Conservation (phyloP, 1,140 invertebrate genomes). For the Lepidurus apus region DNA sequence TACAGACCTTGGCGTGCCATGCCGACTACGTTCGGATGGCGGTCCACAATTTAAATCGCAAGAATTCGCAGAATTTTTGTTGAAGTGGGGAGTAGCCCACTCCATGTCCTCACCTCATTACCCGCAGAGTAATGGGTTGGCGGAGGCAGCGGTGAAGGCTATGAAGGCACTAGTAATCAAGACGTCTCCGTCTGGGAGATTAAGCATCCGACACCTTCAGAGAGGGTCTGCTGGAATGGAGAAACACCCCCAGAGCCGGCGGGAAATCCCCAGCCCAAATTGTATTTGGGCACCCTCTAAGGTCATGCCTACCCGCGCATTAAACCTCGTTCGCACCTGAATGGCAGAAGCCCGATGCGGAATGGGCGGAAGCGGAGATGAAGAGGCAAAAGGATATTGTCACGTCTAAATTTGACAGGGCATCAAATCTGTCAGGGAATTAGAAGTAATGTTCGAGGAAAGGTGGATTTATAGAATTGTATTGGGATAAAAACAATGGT, state of each 20-base stretch:
- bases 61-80: conserved; percentile 44
- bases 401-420: too few species aligned
- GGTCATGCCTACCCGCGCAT: conserved; percentile 26
- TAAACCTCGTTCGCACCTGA: not conserved
- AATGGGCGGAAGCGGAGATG: not conserved
- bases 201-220: conserved; percentile 1
- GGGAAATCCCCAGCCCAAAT: conserved; percentile 30
- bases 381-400: not conserved
- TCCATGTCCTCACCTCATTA: conserved; percentile 34
- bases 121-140: conserved; percentile 37
- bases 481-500: too few species aligned
- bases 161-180: conserved; percentile 34
- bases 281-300: conserved; percentile 26
- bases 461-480: too few species aligned
- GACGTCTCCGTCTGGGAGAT: conserved; percentile 2
- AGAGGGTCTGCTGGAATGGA: conserved; percentile 27
- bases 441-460: too few species aligned
- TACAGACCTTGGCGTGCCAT: conserved; percentile 44
- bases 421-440: too few species aligned
- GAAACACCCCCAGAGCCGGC: conserved; percentile 25
- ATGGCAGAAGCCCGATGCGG: not conserved
- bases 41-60: conserved; percentile 45
- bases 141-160: conserved; percentile 35
- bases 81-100: conserved; percentile 15
- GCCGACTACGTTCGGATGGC: conserved; percentile 46